phyloP scores from a whole-genome alignment of 1,140 invertebrate species.

The Cheumatopsyche charites region DNA sequence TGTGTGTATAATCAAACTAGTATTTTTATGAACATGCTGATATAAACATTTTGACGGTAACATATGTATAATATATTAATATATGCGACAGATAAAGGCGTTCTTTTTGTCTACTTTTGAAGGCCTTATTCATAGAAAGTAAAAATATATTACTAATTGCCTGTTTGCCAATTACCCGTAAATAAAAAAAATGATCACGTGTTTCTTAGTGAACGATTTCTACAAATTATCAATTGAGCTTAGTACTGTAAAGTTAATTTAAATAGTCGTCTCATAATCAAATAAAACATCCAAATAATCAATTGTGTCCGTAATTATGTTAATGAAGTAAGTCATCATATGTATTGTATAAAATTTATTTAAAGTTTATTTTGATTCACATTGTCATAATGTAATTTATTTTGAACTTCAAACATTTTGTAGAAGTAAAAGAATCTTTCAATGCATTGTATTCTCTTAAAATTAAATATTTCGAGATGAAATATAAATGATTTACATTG shows the following conservation, averaged over 20 bases:
- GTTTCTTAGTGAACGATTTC: constrained; percentile 45
- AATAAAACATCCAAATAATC: constrained; percentile 42
- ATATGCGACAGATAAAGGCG: constrained; percentile 36
- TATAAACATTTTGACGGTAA: too few species aligned
- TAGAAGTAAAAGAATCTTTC: too few species aligned
- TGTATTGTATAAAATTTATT: too few species aligned
- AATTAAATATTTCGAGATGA: not conserved
- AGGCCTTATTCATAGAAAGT: constrained; percentile 48
- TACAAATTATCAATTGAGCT: constrained; percentile 50
- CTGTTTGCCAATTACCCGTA: constrained; percentile 47
- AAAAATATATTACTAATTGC: constrained; percentile 47
- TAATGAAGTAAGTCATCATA: too few species aligned
- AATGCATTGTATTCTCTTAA: too few species aligned
- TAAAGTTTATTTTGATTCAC: too few species aligned
- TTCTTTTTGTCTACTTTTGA: constrained; percentile 49
- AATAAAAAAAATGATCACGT: too few species aligned
- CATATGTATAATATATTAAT: too few species aligned
- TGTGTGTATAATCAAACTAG: too few species aligned
- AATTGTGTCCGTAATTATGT: too few species aligned
- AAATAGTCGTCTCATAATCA: constrained; percentile 44
- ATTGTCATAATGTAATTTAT: too few species aligned
- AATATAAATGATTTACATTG: constrained; percentile 16
- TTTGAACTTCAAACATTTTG: too few species aligned
- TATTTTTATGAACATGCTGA: not conserved
- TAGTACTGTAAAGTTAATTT: constrained; percentile 46